phyloP scores from a whole-genome alignment of 2,888 invertebrate genomes.

The Lepas anatifera region DNA sequence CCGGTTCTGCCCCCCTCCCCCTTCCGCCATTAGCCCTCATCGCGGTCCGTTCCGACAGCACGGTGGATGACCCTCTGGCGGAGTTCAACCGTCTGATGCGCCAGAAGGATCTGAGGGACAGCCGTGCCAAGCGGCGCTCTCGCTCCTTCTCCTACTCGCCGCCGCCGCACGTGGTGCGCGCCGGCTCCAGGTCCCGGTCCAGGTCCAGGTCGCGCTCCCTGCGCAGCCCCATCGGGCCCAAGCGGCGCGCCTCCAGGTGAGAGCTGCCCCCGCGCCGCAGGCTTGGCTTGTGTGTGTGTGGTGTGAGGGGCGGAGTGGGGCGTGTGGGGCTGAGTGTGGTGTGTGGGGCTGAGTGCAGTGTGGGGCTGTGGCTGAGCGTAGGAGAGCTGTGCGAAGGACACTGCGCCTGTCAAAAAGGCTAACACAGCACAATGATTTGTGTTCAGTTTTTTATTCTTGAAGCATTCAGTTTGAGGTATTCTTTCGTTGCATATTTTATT shows the following conservation, averaged over 20 bases:
- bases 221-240: not conserved
- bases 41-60: not conserved
- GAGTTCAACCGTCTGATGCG: slow-evolving; percentile 22
- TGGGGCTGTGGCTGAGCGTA: no score
- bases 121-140: not conserved
- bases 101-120: slow-evolving; percentile 20
- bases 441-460: no score
- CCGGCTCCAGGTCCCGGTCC: not conserved
- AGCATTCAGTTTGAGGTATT: no score
- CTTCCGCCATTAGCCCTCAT: not conserved
- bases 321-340: no score
- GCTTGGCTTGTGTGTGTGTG: no score
- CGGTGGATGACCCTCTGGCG: slow-evolving; percentile 22
- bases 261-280: not conserved
- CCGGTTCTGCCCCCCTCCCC: not conserved
- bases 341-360: no score
- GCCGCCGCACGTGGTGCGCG: not conserved
- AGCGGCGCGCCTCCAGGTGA: not conserved
- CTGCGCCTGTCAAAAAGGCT: no score
- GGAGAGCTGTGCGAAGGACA: no score
- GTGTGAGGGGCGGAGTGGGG: no score
- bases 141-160: not conserved
- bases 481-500: no score
- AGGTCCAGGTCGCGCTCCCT: not conserved
- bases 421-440: no score